A percentile compares a stretch with the other conserved stretches of the same genome.
These are phyloP conservation scores for Eucidaris tribuloides DNA, from an alignment of 35 echinoderm and acorn worm genomes.

Conservation along the genomic window DNA sequence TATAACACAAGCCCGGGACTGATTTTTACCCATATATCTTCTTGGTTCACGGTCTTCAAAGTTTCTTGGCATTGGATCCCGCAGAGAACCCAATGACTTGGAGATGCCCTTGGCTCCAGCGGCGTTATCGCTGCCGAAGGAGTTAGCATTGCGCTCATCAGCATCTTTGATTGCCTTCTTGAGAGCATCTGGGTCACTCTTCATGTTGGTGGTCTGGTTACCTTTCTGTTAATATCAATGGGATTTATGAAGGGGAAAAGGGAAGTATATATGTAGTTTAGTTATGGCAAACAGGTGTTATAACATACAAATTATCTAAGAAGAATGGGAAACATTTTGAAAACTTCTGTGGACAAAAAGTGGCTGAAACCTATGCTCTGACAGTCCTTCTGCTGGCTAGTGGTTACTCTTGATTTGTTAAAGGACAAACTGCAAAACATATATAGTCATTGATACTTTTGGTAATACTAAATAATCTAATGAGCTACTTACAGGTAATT, in stretches of 20 bases:
- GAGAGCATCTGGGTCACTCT: constrained; percentile 91
- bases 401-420: too few species aligned
- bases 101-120: not conserved
- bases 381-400: too few species aligned
- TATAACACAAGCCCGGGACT: not conserved
- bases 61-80: not conserved
- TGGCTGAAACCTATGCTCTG: too few species aligned
- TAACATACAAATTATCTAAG: too few species aligned
- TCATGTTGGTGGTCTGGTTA: constrained; percentile 68
- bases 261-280: too few species aligned
- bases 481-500: too few species aligned
- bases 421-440: too few species aligned
- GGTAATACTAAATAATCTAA: too few species aligned
- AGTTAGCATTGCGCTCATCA: constrained; percentile 54
- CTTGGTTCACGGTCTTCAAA: not conserved
- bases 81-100: not conserved
- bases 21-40: not conserved
- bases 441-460: too few species aligned
- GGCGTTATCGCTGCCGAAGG: constrained; percentile 44
- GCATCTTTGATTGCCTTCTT: constrained; percentile 87
- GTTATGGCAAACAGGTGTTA: too few species aligned
- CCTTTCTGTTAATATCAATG: constrained; percentile 78
- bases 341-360: too few species aligned
- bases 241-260: not conserved
- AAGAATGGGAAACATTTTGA: too few species aligned